These are phyloP conservation scores for Platysternon megacephalum DNA, from an alignment of 2,113 vertebrate genomes.

Conservation along the genomic window DNA sequence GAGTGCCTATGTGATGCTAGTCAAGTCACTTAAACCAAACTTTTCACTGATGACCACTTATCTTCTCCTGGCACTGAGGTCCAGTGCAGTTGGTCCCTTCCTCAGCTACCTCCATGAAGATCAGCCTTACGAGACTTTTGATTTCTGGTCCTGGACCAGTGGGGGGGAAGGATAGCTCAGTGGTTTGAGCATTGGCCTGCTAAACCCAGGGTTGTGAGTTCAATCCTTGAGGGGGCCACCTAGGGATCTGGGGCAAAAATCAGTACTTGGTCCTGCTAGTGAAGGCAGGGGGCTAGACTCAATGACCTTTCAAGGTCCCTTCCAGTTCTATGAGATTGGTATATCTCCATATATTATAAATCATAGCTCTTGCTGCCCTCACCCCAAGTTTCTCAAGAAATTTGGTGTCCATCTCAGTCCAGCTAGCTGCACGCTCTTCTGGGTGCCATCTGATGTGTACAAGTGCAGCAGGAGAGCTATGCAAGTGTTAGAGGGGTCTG, in stretches of 20 bases:
- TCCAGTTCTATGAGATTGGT: no score
- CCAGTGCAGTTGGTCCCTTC: not conserved
- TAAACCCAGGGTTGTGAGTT: no score
- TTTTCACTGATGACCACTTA: not conserved
- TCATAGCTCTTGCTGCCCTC: not conserved
- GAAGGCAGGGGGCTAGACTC: no score
- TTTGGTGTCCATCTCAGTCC: not conserved
- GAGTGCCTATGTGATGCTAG: not conserved
- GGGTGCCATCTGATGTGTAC: not conserved
- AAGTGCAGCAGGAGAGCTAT: not conserved
- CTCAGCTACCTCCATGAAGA: not conserved
- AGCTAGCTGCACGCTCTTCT: not conserved
- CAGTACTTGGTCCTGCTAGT: no score
- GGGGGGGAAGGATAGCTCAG: no score
- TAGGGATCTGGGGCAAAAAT: no score
- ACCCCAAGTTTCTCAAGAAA: not conserved
- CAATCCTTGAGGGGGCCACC: no score
- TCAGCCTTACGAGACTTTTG: not conserved
- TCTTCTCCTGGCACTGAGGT: not conserved
- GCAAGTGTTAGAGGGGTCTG: not conserved
- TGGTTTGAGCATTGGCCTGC: no score
- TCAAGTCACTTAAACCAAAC: not conserved
- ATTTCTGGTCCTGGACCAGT: not conserved
- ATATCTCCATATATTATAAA: no score
- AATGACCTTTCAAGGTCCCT: no score